Percentiles rank a stretch among this genome's conserved stretches.
phyloP scores from a whole-genome alignment of 2,113 vertebrate species.

The Lepisosteus osseus region DNA sequence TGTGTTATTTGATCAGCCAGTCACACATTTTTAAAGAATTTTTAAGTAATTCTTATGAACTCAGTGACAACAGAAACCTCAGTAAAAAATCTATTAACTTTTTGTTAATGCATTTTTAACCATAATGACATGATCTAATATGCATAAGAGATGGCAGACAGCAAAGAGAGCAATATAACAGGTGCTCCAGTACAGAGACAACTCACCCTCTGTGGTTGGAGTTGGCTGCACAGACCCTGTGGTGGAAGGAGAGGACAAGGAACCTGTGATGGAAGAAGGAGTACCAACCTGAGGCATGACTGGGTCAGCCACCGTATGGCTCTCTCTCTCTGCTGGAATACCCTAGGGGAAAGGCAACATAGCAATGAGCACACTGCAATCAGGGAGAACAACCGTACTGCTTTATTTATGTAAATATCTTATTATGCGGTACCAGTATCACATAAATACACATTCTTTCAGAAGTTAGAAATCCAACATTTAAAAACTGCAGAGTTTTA shows the following conservation, averaged over 20 bases:
- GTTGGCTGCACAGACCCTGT: slow-evolving; percentile 66
- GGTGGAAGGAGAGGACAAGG: slow-evolving; percentile 39
- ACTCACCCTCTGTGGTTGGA: slow-evolving; percentile 47
- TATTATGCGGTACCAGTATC: too few relatives aligned
- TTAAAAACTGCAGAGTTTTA: too few relatives aligned
- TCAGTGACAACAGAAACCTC: too few relatives aligned
- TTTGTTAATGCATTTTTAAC: too few relatives aligned
- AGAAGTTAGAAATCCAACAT: too few relatives aligned
- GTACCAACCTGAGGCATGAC: slow-evolving; percentile 52
- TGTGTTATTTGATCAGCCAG: too few relatives aligned
- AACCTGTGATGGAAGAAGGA: slow-evolving; percentile 32
- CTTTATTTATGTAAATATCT: too few relatives aligned
- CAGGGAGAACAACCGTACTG: too few relatives aligned
- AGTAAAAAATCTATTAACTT: too few relatives aligned
- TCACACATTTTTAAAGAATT: too few relatives aligned
- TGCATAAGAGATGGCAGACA: neutral
- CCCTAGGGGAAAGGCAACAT: slow-evolving; percentile 61
- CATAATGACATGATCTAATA: neutral
- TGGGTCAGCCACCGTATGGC: slow-evolving; percentile 64
- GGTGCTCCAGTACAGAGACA: neutral
- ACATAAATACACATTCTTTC: too few relatives aligned
- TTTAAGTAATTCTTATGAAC: too few relatives aligned
- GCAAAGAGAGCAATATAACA: neutral
- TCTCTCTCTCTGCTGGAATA: slow-evolving; percentile 78
- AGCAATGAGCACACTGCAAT: slow-evolving; percentile 17